Evolutionary conservation across 1,140 invertebrate genomes (phyloP).

Genomic region (Polypedilum vanderplanki): DNA sequence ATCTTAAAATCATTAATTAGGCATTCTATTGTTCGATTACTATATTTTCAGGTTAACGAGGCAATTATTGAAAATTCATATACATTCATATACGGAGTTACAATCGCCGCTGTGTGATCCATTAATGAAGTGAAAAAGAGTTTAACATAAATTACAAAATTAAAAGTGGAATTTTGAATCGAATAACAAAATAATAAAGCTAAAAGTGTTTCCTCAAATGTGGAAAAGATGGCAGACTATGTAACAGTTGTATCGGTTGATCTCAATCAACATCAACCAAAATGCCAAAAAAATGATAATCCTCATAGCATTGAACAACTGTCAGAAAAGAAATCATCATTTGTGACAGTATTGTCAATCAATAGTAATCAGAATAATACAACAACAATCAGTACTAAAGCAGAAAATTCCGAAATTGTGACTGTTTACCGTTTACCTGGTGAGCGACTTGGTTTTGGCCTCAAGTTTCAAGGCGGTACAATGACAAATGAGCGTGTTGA

Average conservation of each 20-base stretch:
- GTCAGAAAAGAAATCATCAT: constrained; percentile 41
- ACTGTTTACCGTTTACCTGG: constrained; percentile 76
- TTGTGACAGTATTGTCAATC: constrained; percentile 41
- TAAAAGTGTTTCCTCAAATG: constrained; percentile 14
- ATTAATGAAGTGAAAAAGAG: not conserved
- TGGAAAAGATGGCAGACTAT: constrained; percentile 46
- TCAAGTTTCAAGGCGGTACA: constrained; percentile 86
- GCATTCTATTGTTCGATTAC: constrained; percentile 7
- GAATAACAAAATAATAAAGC: not conserved
- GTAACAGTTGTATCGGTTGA: constrained; percentile 65
- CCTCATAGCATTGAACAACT: constrained; percentile 34
- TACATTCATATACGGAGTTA: not conserved
- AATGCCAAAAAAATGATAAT: constrained; percentile 43
- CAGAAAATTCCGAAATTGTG: constrained; percentile 53
- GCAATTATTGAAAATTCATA: not conserved
- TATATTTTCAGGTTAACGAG: constrained; percentile 13
- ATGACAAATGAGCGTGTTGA: constrained; percentile 60
- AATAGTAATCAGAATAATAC: constrained; percentile 36
- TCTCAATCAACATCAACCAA: constrained; percentile 37
- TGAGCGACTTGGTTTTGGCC: constrained; percentile 79
- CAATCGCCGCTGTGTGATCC: constrained; percentile 1
- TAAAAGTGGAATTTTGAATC: not conserved
- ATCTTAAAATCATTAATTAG: not conserved
- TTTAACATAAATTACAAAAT: not conserved
- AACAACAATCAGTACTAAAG: constrained; percentile 32